Base-by-base conservation (phyloP, 2,113 vertebrate species). In the Pimephales promelas region DNA sequence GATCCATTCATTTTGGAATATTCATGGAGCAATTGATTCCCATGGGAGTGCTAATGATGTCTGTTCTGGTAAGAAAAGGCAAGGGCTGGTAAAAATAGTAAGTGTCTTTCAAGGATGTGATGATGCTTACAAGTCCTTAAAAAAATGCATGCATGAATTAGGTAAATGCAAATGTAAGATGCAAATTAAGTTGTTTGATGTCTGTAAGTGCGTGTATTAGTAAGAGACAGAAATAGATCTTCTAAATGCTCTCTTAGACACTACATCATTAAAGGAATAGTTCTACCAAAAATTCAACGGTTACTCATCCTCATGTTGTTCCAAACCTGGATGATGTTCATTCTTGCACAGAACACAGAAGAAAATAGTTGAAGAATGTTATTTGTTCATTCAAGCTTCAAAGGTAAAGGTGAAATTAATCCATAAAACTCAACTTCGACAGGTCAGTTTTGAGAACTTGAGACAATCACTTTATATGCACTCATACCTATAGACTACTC, bases 111-210 rank as follows among this genome's bases (percentile, higher is more conserved):
- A 74, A 75, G n/a, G 16, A 84, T 71, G 14, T 36, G 56, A n/a
- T 81, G 45, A 62, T 54, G 79, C 43, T 54, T 31, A 87, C 10
- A 75, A 70, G 56, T 24, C 43, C 20, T 47, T 31, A 36, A 84
- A 68, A 36, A 84, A 68, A 75, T 52, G 28, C 71, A 11, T 80
- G 36, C 43, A 61, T 34, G 54, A 66, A 71, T 72, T 47, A 84
- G 28, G 26, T 47, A 59, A 78, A 84, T 77, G 28, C 77, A 83
- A 83, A 74, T 75, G 49, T 31, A 59, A 56, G 36, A 79, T 84
- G 83, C 75, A 59, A 84, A 84, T 79, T 40, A 72, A 54, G n/a
- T 36, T 54, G 54, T 80, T 81, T 80, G 77, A 74, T 73, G 83
- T 74, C 16, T 26, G 43, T 73, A 40, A 14, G 54, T 49, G 56